A percentile compares a stretch with the other conserved stretches of the same genome.
These are phyloP conservation scores for Chaetoderma sp. DNA, from an alignment of 2,888 invertebrate genomes.

Conservation along the genomic window DNA sequence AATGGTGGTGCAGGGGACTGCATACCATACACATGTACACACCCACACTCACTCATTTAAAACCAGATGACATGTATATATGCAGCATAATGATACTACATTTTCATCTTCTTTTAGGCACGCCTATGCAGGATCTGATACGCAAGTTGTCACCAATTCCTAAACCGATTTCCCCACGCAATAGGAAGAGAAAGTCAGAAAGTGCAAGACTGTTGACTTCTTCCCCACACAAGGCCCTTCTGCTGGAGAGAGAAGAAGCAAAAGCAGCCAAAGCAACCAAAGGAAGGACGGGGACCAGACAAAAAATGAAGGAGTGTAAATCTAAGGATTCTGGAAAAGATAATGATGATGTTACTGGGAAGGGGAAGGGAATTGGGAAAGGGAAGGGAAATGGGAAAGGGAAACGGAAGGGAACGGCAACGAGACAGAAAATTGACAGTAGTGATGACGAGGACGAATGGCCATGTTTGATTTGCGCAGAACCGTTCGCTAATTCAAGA, in stretches of 20 bases:
- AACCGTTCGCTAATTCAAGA: constrained; percentile 6
- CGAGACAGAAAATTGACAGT: neutral
- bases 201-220: neutral
- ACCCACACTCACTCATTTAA: too few species aligned
- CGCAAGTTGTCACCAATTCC: neutral
- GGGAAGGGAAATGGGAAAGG: neutral
- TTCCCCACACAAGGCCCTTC: neutral
- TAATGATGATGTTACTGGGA: neutral
- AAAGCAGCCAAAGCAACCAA: neutral
- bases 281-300: neutral
- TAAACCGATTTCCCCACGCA: neutral
- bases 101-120: too few species aligned
- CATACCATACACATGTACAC: too few species aligned
- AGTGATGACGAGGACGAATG: constrained; percentile 18
- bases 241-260: neutral
- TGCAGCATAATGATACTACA: too few species aligned
- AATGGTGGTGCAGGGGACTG: too few species aligned
- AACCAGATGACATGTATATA: too few species aligned
- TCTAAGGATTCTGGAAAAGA: too few species aligned
- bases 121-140: neutral
- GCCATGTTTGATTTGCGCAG: constrained; percentile 9
- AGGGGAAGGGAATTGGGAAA: neutral
- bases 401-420: neutral
- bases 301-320: too few species aligned
- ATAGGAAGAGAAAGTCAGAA: neutral